A percentile compares a stretch with the other conserved stretches of the same genome.
These are phyloP conservation scores for Leucophenga varia DNA, from an alignment of 1,140 invertebrate genomes.

Conservation along the genomic window DNA sequence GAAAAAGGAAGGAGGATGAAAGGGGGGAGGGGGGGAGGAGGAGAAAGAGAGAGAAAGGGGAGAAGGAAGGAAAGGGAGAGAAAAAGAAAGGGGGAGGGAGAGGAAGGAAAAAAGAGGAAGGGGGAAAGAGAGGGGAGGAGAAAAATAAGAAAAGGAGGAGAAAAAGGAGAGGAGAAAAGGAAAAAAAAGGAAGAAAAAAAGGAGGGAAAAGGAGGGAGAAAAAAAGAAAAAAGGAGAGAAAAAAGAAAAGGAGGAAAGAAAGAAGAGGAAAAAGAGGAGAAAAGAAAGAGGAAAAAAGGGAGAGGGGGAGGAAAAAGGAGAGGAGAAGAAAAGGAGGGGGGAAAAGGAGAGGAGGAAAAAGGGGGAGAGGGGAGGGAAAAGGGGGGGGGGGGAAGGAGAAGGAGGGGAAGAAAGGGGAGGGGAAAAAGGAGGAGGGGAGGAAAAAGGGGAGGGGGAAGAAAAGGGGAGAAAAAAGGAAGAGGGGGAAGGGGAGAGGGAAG, in stretches of 20 bases:
- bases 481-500: neutral
- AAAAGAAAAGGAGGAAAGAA: neutral
- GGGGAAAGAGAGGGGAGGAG: neutral
- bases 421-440: neutral
- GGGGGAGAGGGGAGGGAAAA: neutral
- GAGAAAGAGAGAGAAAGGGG: neutral
- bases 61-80: neutral
- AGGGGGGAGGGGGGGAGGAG: neutral
- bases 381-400: neutral
- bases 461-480: neutral
- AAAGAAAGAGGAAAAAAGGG: neutral
- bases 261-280: neutral
- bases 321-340: neutral
- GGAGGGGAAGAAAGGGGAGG: neutral
- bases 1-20: neutral
- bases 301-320: neutral
- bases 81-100: neutral
- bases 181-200: neutral
- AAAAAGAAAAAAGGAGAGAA: neutral
- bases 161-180: neutral
- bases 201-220: neutral
- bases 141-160: neutral
- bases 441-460: neutral
- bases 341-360: neutral
- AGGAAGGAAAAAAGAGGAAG: neutral